Evolutionary conservation across 2,797 vertebrate species (phyloP), one percentile per base, ranked within the genome.

Genomic region (Microctenopoma steveboyesi): DNA sequence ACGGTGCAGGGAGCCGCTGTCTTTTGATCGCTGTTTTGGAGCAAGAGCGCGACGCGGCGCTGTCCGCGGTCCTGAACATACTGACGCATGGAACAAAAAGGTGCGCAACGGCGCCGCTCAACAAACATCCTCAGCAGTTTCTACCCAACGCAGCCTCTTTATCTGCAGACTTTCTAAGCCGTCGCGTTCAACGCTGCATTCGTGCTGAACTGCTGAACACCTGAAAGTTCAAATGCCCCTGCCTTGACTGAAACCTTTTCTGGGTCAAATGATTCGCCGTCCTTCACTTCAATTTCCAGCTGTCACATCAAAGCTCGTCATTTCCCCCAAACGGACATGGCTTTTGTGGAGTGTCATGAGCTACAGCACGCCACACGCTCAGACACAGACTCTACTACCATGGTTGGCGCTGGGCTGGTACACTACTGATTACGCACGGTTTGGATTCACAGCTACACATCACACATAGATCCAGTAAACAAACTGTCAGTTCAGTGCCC

Each of bases 241-340:
- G 67, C 63, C 69, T 75, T 58, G 68, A 81, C 76, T 78, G 50
- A 81, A 82, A 85, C 73, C 88, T 74, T 90, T 91, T 91, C 83
- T 89, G 79, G 91, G 88, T 90, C 87, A 89, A 86, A 90, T 82
- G 58, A 86, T 88, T 85, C 77, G 86, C 79, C 59, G 72, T 86
- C 79, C 78, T 85, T 91, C 90, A 79, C 81, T 86, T 87, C 77
- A 76, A 67, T 91, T 87, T 64, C 27, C 72, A 82, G 73, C 64
- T 88, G 82, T 90, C 86, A 90, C 86, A 84, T 90, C 87, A 82
- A 27, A 63, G 68, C 81, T 80, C 69, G 64, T 90, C 85, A 86
- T 81, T 71, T 71, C 47, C 37, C 52, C 18, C 66, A 70, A 77
- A 77, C 43, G 49, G 69, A 61, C 69, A 35, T n/a, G 42, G 68